These are phyloP conservation scores for Spinus pinus DNA, from an alignment of 2,797 vertebrate genomes.

Conservation along the genomic window DNA sequence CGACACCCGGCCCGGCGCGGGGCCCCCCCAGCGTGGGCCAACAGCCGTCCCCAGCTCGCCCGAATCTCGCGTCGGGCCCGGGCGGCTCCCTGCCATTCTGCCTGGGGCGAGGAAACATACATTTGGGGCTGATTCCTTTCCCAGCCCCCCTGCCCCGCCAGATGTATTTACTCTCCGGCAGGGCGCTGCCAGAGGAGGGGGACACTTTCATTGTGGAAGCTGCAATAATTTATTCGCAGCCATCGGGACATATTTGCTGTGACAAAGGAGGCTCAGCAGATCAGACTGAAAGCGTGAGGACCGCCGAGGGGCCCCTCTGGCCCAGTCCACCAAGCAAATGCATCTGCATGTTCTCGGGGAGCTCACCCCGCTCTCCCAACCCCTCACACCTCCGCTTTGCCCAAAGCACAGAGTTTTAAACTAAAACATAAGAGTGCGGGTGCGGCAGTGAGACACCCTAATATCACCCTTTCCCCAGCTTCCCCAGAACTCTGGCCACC, in stretches of 20 bases:
- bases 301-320: neutral
- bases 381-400: neutral
- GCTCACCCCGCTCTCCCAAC: neutral
- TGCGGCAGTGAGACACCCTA: neutral
- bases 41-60: neutral
- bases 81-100: neutral
- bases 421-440: neutral
- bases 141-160: neutral
- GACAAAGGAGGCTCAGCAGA: conserved; percentile 60
- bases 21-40: rapidly evolving
- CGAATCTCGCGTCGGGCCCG: no score
- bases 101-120: neutral
- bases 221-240: conserved; percentile 59
- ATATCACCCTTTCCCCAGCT: neutral
- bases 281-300: neutral
- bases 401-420: neutral
- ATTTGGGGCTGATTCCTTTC: neutral
- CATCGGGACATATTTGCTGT: conserved; percentile 46
- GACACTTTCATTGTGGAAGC: conserved; percentile 33
- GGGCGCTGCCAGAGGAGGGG: neutral
- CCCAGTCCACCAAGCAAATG: neutral
- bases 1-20: neutral
- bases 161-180: neutral
- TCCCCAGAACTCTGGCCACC: neutral
- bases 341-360: no score